Evolutionary conservation across 2,888 invertebrate genomes (phyloP), one percentile per base, ranked within the genome.

Genomic region (Hofmannophila pseudospretella): DNA sequence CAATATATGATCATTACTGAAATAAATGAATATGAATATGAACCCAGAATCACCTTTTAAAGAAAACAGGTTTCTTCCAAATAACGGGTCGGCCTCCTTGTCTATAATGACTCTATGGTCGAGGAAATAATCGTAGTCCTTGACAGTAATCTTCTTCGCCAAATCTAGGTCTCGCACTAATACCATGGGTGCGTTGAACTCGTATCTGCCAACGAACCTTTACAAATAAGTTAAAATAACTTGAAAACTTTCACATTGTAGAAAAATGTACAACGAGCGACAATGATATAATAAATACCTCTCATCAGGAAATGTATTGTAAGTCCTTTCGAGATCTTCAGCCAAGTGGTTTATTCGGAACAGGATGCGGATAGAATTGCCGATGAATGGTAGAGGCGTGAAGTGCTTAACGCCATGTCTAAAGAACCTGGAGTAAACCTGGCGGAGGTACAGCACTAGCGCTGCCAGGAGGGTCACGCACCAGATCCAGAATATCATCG

Each of bases 101-200:
- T 68, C 59, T 3, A 86, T 60, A 0, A 79, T 14, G 4, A 59
- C 38, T 1, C 77, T 70, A 48, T 88, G 88, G 52, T 89, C 88
- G 0, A 79, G 44, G 48, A 89, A 89, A 44, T 85, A 58, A 41
- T 89, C 89, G 28, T 89, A 89, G 47, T 89, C 88, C 44, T 89
- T 89, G 0, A 89, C 70, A 0, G 81, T 59, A 7, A 89, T 66
- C 43, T 74, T 74, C 49, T 89, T 89, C 0, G 89, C 49, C 7
- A 89, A 39, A 4, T 89, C 88, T 0, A 86, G 61, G 52, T 89
- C 89, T 1, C 72, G 71, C 8, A 89, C 44, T 34, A 88, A 42
- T 1, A 86, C 33, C n/a, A 75, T 28, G 0, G 88, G 79, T 1
- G 47, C 67, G 0, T 66, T 41, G 16, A 88, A 76, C 48, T 88